phyloP scores from a whole-genome alignment of 2,113 vertebrate species.

The Brachyhypopomus occidentalis region DNA sequence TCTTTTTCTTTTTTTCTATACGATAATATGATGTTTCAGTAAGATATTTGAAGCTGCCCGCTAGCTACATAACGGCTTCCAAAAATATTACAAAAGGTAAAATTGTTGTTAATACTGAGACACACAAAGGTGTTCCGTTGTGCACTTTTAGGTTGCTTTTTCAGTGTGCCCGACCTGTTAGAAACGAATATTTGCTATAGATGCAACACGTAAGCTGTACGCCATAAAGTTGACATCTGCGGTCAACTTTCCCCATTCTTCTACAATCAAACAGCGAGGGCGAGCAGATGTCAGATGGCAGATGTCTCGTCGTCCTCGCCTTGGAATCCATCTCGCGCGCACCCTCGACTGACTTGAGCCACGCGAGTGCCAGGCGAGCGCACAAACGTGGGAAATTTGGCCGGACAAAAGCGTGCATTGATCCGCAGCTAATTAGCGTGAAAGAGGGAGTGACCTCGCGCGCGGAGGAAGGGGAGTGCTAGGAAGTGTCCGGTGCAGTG shows the following conservation, averaged over 20 bases:
- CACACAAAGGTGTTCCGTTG: too few species aligned
- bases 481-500: slow-evolving; percentile 55
- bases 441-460: slow-evolving; percentile 80
- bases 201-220: too few species aligned
- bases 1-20: too few species aligned
- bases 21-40: too few species aligned
- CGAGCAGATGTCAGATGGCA: slow-evolving; percentile 81
- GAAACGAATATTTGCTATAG: too few species aligned
- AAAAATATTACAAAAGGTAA: too few species aligned
- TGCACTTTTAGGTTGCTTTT: too few species aligned
- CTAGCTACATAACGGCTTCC: too few species aligned
- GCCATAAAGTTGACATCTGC: slow-evolving; percentile 69
- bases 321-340: slow-evolving; percentile 56
- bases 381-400: slow-evolving; percentile 86
- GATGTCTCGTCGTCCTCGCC: slow-evolving; percentile 70
- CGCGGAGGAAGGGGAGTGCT: slow-evolving; percentile 49
- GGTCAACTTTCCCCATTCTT: slow-evolving; percentile 60
- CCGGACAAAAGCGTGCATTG: slow-evolving; percentile 84
- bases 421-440: slow-evolving; percentile 82
- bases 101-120: too few species aligned
- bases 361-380: slow-evolving; percentile 81
- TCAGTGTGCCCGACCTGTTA: too few species aligned
- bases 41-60: too few species aligned
- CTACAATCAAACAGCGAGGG: slow-evolving; percentile 53
- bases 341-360: slow-evolving; percentile 67